Base-by-base conservation (phyloP, 92 coral and sea anemone species). In the Parazoanthus swiftii region DNA sequence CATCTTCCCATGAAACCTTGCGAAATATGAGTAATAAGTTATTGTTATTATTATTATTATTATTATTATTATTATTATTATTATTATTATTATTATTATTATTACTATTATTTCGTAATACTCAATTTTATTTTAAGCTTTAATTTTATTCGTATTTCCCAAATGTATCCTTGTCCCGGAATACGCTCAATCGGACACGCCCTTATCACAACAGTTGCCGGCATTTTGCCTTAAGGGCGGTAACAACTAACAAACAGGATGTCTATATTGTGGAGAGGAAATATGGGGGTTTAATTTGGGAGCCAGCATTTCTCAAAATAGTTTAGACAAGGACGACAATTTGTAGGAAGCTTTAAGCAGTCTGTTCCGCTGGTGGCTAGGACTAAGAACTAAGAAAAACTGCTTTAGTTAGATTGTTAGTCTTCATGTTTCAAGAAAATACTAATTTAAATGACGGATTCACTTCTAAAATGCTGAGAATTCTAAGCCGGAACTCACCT, bases 31-130 rank as follows among this genome's bases (percentile, higher is more conserved):
- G 72, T 66, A 66, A 66, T 66, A 66, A n/a, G 18, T 66, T 66
- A 66, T 66, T 66, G 18, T 66, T 66, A 66, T 66, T 66, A 66
- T 66, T 66, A 66, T 66, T 66, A 66, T 66, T 65, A 65, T 65
- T 18, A 38, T 38, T 38, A 38, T 38, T 38, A 38, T 38, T 38
- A 3, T 38, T 38, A 3, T 38, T 38, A 3, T 38, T 38, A 3
- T 38, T 38, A 3, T 38, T 38, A 3, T 38, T 38, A 3, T 38
- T 39, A 4, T 39, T 39, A 4, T 39, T 39, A 4, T 39, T 39
- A 39, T 39, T 39, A 39, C 4, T 39, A 39, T 39, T 39, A 39
- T 39, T 39, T 29, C 33, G 33, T 29, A 29, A 29, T 29, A 29
- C 33, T 29, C 33, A 29, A 29, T 29, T 29, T 29, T 29, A 29